A percentile compares a stretch with the other conserved stretches of the same genome.
Evolutionary conservation across 2,113 vertebrate genomes (phyloP).

Genomic region (Arvicanthis niloticus): DNA sequence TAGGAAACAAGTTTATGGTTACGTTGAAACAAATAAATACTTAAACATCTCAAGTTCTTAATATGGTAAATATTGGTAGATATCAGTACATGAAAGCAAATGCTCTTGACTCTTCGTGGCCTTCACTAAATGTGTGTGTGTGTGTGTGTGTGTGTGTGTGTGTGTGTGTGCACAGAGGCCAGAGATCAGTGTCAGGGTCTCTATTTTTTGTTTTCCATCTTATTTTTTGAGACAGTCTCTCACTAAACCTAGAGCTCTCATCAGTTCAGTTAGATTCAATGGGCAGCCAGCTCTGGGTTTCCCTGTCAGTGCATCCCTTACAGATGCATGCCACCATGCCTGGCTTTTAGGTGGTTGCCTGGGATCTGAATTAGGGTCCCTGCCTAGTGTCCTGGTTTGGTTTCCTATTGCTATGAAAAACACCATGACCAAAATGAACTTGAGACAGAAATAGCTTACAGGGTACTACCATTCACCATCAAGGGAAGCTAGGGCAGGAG

Average conservation of each 20-base stretch:
- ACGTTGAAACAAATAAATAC: background rate
- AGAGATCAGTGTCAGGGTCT: background rate
- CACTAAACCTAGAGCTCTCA: background rate
- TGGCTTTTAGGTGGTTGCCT: background rate
- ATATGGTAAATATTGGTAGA: background rate
- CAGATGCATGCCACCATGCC: background rate
- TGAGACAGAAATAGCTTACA: background rate
- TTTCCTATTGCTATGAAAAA: background rate
- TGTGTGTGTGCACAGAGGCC: background rate
- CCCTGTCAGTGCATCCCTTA: background rate
- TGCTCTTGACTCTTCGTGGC: background rate
- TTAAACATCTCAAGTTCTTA: slow-evolving; percentile 2
- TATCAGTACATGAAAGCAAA: background rate
- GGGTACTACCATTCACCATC: background rate
- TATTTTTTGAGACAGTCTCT: background rate
- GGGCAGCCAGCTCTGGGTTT: background rate
- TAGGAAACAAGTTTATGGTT: slow-evolving; percentile 26
- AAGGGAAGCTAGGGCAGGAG: background rate
- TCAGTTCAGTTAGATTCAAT: background rate
- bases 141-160: background rate
- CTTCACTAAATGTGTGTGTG: background rate
- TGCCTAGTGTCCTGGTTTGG: background rate
- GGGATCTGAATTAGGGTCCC: background rate
- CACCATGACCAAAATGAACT: background rate
- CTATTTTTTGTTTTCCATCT: no score